Percentiles rank a stretch among this genome's conserved stretches.
phyloP scores from a whole-genome alignment of 2,113 vertebrate species.

The Indicator maculatus region DNA sequence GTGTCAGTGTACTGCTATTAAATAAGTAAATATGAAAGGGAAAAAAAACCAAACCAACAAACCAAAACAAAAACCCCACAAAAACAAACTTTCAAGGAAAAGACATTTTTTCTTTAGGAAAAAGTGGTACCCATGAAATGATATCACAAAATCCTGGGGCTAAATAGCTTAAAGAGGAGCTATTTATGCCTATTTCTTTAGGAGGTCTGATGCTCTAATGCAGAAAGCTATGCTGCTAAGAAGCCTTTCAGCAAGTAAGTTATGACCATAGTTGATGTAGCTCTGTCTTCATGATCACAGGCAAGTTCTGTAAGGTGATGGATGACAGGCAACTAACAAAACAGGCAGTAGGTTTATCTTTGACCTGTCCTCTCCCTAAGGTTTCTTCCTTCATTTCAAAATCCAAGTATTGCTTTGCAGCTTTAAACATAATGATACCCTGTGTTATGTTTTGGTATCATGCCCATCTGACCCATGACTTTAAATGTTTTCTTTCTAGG shows the following conservation, averaged over 20 bases:
- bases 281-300: accelerated
- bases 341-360: background rate
- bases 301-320: background rate
- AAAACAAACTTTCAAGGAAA: background rate
- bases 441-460: background rate
- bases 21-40: background rate
- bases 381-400: background rate
- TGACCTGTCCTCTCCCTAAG: background rate
- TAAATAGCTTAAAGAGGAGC: background rate
- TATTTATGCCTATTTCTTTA: background rate
- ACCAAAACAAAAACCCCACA: background rate
- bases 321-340: background rate
- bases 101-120: background rate
- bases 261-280: background rate
- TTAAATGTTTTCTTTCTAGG: background rate
- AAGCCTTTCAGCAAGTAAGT: background rate
- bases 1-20: background rate
- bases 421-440: background rate
- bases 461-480: background rate
- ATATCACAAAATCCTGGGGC: background rate
- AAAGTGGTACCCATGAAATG: background rate
- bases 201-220: background rate
- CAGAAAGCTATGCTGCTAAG: background rate
- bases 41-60: too few relatives aligned
- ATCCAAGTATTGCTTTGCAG: background rate